Conservation (phyloP, 2,113 vertebrate species). For the Alces alces region DNA sequence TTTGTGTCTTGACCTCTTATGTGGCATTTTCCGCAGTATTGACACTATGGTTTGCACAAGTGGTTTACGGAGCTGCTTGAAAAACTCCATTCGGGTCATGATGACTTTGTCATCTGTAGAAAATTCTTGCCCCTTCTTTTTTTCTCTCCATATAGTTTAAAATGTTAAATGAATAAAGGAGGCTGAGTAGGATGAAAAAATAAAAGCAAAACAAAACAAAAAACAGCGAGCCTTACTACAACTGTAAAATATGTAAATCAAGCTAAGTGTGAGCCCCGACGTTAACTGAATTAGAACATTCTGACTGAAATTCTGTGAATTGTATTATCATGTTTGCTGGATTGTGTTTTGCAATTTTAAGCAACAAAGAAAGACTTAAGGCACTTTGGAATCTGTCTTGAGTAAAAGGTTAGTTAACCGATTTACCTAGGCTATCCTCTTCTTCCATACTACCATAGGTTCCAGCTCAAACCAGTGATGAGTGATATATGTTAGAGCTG, state of each 20-base stretch:
- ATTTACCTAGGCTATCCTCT: neutral
- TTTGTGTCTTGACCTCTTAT: neutral
- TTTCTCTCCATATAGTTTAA: neutral
- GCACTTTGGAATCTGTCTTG: neutral
- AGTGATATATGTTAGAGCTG: accelerated
- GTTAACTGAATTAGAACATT: neutral
- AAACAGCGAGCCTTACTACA: neutral
- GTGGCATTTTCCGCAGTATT: neutral
- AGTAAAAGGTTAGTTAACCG: neutral
- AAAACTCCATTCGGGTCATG: neutral
- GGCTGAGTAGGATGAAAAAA: neutral
- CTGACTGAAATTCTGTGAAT: neutral
- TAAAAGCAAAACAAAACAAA: neutral
- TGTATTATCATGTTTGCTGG: neutral
- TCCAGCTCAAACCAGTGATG: neutral
- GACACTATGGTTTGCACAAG: neutral
- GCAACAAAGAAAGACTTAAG: neutral
- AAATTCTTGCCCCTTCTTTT: neutral
- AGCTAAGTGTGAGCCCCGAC: neutral
- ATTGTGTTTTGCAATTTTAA: neutral
- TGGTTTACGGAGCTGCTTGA: neutral
- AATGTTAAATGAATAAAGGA: neutral
- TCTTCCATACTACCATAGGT: neutral
- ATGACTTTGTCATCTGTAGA: neutral
- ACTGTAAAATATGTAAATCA: neutral